phyloP scores from a whole-genome alignment of 2,797 vertebrate genomes.

The Clamator glandarius region DNA sequence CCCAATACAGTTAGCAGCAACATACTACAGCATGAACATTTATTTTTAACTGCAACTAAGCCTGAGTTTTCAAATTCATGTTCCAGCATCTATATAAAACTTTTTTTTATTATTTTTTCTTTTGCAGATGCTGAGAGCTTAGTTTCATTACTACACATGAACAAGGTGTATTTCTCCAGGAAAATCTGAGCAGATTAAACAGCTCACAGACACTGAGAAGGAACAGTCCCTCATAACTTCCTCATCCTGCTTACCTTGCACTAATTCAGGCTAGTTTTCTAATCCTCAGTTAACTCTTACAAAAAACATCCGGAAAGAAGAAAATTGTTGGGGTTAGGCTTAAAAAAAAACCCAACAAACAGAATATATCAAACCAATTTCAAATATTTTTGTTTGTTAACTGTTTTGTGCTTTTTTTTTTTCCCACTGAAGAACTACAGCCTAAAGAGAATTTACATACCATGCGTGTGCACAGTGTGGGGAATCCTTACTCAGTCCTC shows the following conservation, averaged over 20 bases:
- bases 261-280: background rate
- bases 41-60: background rate
- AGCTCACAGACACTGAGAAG: background rate
- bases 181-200: background rate
- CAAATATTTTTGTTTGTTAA: background rate
- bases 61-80: background rate
- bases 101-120: background rate
- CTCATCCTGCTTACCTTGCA: background rate
- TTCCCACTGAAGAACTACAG: background rate
- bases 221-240: background rate
- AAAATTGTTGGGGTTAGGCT: background rate
- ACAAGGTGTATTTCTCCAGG: background rate
- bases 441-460: background rate
- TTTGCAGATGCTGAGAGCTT: background rate
- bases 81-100: background rate
- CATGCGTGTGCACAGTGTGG: fast-evolving
- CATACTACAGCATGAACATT: background rate
- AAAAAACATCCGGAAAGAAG: background rate
- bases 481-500: too few relatives aligned
- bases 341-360: background rate
- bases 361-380: background rate
- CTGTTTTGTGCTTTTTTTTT: fast-evolving
- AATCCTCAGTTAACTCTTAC: background rate
- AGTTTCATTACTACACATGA: background rate
- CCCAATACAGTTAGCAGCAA: background rate